Conservation (phyloP, 2,113 vertebrate species). For the Sinocyclocheilus anophthalmus region DNA sequence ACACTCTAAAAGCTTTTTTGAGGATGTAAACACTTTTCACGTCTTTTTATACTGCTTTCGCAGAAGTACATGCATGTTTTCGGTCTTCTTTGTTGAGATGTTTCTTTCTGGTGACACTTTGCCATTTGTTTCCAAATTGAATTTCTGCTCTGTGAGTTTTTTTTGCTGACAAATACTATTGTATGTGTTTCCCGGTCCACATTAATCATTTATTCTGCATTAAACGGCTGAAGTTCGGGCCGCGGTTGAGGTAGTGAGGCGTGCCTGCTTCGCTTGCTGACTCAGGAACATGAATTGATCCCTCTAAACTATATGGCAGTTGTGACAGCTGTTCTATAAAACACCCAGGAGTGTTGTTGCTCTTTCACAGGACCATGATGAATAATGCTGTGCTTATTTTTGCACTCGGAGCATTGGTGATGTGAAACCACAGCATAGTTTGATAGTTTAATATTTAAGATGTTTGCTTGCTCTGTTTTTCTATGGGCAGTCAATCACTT, state of each 20-base stretch:
- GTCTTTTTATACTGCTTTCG: constrained; percentile 3
- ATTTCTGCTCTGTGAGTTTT: constrained; percentile 34
- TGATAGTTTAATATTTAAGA: constrained; percentile 38
- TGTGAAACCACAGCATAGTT: constrained; percentile 13
- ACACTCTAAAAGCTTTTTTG: constrained; percentile 30
- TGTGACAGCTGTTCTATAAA: constrained; percentile 54
- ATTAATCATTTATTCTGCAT: constrained; percentile 55
- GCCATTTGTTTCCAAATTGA: constrained; percentile 36
- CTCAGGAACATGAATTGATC: constrained; percentile 55
- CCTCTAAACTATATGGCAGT: constrained; percentile 51
- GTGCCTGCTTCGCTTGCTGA: constrained; percentile 49
- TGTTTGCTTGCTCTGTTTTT: constrained; percentile 42
- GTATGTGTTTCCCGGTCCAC: constrained; percentile 42
- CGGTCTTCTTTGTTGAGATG: constrained; percentile 41
- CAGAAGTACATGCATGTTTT: constrained; percentile 18
- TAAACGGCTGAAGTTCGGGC: constrained; percentile 28
- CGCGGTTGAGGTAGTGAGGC: constrained; percentile 36
- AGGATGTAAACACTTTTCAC: constrained; percentile 45
- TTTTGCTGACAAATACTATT: constrained; percentile 51
- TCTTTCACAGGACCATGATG: constrained; percentile 30
- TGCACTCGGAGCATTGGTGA: constrained; percentile 20
- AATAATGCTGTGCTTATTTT: constrained; percentile 38
- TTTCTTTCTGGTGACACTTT: constrained; percentile 44
- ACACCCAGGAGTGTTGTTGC: constrained; percentile 44
- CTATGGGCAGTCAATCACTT: constrained; percentile 16